These are phyloP conservation scores for Solea senegalensis DNA, from an alignment of 2,113 vertebrate species.

Conservation along the genomic window DNA sequence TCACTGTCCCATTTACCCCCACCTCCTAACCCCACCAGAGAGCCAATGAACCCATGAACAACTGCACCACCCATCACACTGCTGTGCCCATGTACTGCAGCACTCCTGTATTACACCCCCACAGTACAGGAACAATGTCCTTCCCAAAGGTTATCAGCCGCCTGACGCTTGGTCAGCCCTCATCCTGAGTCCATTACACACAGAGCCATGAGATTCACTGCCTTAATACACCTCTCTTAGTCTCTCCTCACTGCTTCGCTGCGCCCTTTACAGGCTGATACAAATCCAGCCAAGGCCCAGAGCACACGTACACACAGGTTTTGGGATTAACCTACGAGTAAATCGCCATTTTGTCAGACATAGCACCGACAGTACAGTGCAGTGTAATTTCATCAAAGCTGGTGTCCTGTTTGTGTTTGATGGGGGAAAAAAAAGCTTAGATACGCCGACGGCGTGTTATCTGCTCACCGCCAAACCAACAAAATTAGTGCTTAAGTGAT, in stretches of 20 bases:
- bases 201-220: slow-evolving; percentile 68
- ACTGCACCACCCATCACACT: slow-evolving; percentile 69
- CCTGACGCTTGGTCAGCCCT: slow-evolving; percentile 74
- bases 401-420: background rate
- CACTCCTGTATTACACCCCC: slow-evolving; percentile 37
- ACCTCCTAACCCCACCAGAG: slow-evolving; percentile 66
- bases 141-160: slow-evolving; percentile 83
- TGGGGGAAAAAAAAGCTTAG: background rate
- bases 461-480: background rate
- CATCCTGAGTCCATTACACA: slow-evolving; percentile 82
- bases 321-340: slow-evolving; percentile 22
- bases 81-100: slow-evolving; percentile 54
- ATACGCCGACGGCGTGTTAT: background rate
- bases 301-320: slow-evolving; percentile 26
- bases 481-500: background rate
- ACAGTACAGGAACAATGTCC: slow-evolving; percentile 75
- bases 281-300: slow-evolving; percentile 45
- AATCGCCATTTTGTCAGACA: slow-evolving; percentile 8
- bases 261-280: slow-evolving; percentile 62
- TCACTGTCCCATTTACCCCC: slow-evolving; percentile 71
- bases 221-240: slow-evolving; percentile 76
- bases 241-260: slow-evolving; percentile 63
- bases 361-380: slow-evolving; percentile 7
- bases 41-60: slow-evolving; percentile 69
- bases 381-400: too few relatives aligned